Conservation (phyloP, 2,797 vertebrate genomes). For the Buphagus erythrorhynchus region DNA sequence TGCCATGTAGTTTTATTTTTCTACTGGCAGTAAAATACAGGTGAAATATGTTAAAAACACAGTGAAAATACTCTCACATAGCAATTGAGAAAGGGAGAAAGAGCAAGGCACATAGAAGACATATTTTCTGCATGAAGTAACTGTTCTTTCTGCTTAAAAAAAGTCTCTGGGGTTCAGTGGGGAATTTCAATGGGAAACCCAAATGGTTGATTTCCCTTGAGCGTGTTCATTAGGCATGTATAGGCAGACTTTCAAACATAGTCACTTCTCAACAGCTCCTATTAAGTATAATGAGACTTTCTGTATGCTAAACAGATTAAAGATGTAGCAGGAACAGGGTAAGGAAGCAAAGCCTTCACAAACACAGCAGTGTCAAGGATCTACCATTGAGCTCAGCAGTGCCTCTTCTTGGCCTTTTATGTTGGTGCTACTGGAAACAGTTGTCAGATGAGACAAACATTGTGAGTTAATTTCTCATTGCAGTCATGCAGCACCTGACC, state of each 20-base stretch:
- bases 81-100: not conserved
- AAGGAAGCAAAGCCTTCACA: not conserved
- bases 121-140: constrained; percentile 39
- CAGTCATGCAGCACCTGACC: not conserved
- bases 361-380: not conserved
- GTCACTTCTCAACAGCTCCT: not conserved
- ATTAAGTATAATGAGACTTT: constrained; percentile 19
- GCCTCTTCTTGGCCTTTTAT: not conserved
- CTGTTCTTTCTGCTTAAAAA: not conserved
- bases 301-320: constrained; percentile 1
- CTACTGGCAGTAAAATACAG: not conserved
- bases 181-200: constrained; percentile 41
- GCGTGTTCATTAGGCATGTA: not conserved
- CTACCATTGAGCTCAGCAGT: not conserved
- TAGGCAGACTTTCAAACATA: constrained; percentile 13
- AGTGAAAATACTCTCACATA: not conserved
- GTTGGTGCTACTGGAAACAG: not conserved
- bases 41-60: not conserved
- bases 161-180: not conserved
- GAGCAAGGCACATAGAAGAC: not conserved
- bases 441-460: not conserved
- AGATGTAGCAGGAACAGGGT: not conserved
- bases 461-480: not conserved
- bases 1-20: not conserved
- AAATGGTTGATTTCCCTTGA: constrained; percentile 36